Conservation (phyloP, 2,888 invertebrate genomes). For the Polyploca ridens region DNA sequence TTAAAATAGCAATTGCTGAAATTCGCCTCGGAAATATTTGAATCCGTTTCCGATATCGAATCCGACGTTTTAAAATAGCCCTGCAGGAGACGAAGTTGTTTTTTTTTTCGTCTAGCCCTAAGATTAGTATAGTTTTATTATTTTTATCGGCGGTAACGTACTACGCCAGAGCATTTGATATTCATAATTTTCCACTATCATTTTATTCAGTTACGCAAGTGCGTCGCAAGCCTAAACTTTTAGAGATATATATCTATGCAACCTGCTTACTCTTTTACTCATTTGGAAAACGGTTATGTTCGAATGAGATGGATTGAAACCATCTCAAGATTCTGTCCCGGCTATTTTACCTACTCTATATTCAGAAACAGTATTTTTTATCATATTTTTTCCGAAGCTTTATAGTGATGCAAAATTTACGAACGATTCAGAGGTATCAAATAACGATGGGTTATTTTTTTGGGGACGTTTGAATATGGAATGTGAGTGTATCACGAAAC, state of each 20-base stretch:
- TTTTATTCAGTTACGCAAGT: not conserved
- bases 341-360: constrained; percentile 57
- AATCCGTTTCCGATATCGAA: no score
- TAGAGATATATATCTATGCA: not conserved
- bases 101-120: no score
- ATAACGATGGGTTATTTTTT: constrained; percentile 31
- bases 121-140: no score
- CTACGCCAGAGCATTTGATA: not conserved
- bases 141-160: not conserved
- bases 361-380: constrained; percentile 60
- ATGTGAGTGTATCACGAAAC: constrained; percentile 8
- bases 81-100: no score
- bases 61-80: no score
- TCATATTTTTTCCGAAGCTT: constrained; percentile 38
- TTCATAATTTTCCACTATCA: not conserved
- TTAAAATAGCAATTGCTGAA: no score
- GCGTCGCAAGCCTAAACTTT: not conserved
- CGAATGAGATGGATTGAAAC: constrained; percentile 3
- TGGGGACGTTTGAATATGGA: constrained; percentile 18
- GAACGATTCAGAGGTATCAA: constrained; percentile 44
- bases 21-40: no score
- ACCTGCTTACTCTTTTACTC: constrained; percentile 12
- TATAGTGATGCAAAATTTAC: constrained; percentile 37
- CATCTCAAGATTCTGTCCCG: constrained; percentile 12
- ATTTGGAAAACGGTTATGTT: constrained; percentile 2